Percentiles rank a stretch among this genome's conserved stretches.
Conservation (phyloP, 2,113 vertebrate genomes). For the Calidris pygmaea region DNA sequence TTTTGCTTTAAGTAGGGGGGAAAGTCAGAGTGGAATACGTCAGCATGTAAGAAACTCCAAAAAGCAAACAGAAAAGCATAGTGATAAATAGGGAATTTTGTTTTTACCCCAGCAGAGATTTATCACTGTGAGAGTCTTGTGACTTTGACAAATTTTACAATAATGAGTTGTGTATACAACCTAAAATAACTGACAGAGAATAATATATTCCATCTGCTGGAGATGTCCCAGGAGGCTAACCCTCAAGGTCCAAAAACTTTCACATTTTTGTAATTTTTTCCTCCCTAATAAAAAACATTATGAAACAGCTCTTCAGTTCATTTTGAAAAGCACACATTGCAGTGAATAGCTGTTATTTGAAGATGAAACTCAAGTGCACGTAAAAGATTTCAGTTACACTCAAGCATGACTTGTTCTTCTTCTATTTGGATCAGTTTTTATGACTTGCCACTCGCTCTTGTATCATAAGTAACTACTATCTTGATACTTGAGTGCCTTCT, state of each 20-base stretch:
- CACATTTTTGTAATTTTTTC: not conserved
- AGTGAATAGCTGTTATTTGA: not conserved
- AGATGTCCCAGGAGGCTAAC: conserved; percentile 67
- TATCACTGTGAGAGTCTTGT: conserved; percentile 59
- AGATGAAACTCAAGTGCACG: not conserved
- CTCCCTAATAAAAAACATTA: not conserved
- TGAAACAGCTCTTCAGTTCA: not conserved
- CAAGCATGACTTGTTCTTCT: not conserved
- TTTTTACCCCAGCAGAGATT: conserved; percentile 31
- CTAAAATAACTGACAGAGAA: conserved; percentile 71
- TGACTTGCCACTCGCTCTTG: not conserved
- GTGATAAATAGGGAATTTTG: not conserved
- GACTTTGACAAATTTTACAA: conserved; percentile 69
- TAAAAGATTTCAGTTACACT: not conserved
- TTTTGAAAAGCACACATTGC: not conserved
- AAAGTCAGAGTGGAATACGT: not conserved
- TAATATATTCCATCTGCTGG: conserved; percentile 77
- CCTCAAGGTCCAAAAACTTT: conserved; percentile 47
- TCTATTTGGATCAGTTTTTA: not conserved
- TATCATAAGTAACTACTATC: not conserved
- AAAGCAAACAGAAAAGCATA: not conserved
- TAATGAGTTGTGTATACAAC: conserved; percentile 72
- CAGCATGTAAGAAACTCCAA: not conserved
- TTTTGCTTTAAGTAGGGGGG: not conserved
- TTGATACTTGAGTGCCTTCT: not conserved